Evolutionary conservation across 2,888 invertebrate genomes (phyloP), one percentile per base, ranked within the genome.

Genomic region (Synergus japonicus): DNA sequence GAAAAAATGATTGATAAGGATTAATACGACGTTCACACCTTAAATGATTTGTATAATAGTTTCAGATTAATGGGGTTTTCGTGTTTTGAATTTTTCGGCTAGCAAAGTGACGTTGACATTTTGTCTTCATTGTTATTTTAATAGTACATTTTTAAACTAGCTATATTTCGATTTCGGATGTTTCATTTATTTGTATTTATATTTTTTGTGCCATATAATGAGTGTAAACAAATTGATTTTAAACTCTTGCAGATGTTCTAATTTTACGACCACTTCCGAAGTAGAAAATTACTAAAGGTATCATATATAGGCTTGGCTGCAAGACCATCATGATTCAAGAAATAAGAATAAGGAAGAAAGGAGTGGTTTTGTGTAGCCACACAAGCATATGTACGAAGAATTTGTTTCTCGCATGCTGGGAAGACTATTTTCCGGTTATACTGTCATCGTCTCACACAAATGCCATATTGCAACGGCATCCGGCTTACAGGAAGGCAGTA

Each of bases 311-410:
- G 5, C 46, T 49, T 29, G 46, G 13, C 8, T 69, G 29, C 5
- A 10, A 49, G 69, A 49, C 67, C 67, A 67, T 44, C 46, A 73
- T n/a, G 54, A 73, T 46, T 69, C 22, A 69, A 46, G 29, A 46
- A 69, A 29, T 73, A 49, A 54, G 69, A 73, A 73, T 69, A 73
- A 73, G 49, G 46, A 73, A 73, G 69, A 73, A 49, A 73, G 69
- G 15, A 73, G 49, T 15, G 49, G 37, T 49, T 73, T 73, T 54
- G 49, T n/a, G 9, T 37, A 73, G 49, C 49, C 69, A 73, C 49
- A 54, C 44, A 46, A 69, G 13, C 67, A 69, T 69, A 69, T 69
- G 49, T 37, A 54, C 29, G 15, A 49, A 73, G 49, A 73, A 73
- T 73, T 54, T 73, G 69, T 49, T 49, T 37, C 37, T 73, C n/a